Conservation (phyloP, 2,888 invertebrate genomes). For the Chymomyza fuscimana region DNA sequence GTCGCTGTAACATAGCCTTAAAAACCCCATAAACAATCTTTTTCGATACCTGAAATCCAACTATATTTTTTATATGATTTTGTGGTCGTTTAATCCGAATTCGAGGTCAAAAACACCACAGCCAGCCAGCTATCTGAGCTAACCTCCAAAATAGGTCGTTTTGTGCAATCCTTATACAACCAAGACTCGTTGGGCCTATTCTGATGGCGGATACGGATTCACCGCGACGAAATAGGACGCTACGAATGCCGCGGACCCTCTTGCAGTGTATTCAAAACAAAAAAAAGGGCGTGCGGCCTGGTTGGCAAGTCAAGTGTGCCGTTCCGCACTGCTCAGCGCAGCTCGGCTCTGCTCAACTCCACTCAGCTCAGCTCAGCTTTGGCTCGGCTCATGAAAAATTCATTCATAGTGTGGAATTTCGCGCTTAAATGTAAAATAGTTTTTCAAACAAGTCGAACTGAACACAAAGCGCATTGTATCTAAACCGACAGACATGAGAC, state of each 20-base stretch:
- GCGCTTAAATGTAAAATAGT: constrained; percentile 74
- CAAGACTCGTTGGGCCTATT: no score
- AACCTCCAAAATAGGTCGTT: no score
- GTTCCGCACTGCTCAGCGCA: not conserved
- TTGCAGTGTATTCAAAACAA: not conserved
- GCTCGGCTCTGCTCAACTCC: not conserved
- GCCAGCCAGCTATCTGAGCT: no score
- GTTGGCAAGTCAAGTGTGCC: constrained; percentile 53
- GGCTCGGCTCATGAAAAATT: constrained; percentile 64
- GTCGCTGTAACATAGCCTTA: no score
- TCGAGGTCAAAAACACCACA: no score
- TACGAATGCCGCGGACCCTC: not conserved
- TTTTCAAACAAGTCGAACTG: constrained; percentile 73
- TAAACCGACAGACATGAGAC: constrained; percentile 49
- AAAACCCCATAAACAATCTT: no score
- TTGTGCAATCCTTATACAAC: no score
- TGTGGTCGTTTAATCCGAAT: no score
- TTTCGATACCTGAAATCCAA: no score
- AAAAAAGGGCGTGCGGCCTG: constrained; percentile 35
- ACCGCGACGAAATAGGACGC: no score
- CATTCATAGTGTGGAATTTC: constrained; percentile 74
- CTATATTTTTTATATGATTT: no score
- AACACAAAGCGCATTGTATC: constrained; percentile 73
- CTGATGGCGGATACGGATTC: no score
- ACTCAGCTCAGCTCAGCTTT: constrained; percentile 2